Base-by-base conservation (phyloP, 1,140 invertebrate genomes). In the Heterodera schachtii region DNA sequence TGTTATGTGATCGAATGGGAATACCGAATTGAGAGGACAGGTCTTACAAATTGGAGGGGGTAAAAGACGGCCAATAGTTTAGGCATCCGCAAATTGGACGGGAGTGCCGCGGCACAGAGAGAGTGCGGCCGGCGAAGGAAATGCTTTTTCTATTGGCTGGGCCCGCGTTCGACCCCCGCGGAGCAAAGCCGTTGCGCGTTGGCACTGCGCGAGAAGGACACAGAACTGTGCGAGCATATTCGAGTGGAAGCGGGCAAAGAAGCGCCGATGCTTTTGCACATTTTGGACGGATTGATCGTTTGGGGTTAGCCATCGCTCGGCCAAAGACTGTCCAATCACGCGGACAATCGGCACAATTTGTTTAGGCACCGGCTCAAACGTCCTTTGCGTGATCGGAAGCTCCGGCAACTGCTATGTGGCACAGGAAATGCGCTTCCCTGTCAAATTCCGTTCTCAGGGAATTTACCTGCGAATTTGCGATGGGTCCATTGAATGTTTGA, bases 1-100 rank as follows among this genome's bases (percentile, higher is more conserved):
- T 84, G 84, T 64, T 84, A 84, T 49, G 84, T 84, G 19, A 49
- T 84, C 67, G 73, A 85, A 67, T 84, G 84, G 84, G 31, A 73
- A 9, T 84, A 84, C 67, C 71, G 84, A 41, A 66, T 84, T 64
- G 84, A 84, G 78, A 70, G 84, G 71, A 43, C 71, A 21, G 84
- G 84, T 84, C 19, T 13, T 71, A 16, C 43, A 49, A 13, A n/a
- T 52, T 52, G 11, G 11, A 49, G 11, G 11, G 0, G 11, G 49
- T 52, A 19, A 31, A 52, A 8, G 31, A 6, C 8, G 19, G 47
- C 41, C 21, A 84, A 43, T 46, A n/a, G 44, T 85, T 47, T 70
- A 84, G 83, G 83, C 52, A 73, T 84, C 41, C 49, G 84, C n/a
- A 81, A 74, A 46, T 46, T 84, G 67, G 66, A 70, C 60, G 80